Percentiles rank a stretch among this genome's conserved stretches.
phyloP scores from a whole-genome alignment of 2,888 invertebrate species.

The Crossocerus cetratus region DNA sequence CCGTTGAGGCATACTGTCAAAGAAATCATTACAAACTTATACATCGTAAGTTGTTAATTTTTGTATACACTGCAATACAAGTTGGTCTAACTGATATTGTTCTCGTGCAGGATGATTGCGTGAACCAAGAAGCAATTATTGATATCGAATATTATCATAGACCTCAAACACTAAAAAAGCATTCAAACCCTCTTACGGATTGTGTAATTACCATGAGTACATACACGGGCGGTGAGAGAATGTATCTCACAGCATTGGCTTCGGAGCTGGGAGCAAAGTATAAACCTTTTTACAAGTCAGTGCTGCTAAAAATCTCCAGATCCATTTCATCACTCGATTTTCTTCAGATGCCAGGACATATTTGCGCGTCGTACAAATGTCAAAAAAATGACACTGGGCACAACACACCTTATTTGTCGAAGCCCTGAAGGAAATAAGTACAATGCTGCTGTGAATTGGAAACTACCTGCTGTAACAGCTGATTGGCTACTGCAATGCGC shows the following conservation, averaged over 20 bases:
- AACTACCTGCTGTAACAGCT: constrained; percentile 86
- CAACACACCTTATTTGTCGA: constrained; percentile 90
- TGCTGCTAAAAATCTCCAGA: background rate
- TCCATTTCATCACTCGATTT: background rate
- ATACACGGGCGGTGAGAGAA: constrained; percentile 85
- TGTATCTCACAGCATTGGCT: constrained; percentile 85
- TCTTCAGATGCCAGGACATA: constrained; percentile 81
- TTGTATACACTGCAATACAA: background rate
- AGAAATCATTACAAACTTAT: constrained; percentile 84
- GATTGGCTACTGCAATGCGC: constrained; percentile 88
- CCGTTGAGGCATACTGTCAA: constrained; percentile 78
- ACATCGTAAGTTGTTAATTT: constrained; percentile 79
- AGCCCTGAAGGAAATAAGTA: constrained; percentile 88
- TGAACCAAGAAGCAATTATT: constrained; percentile 80
- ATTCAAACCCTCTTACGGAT: constrained; percentile 79
- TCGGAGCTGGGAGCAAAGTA: constrained; percentile 78
- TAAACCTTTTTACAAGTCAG: background rate
- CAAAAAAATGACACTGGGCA: constrained; percentile 80
- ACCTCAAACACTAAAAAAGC: constrained; percentile 79
- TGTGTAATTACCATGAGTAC: constrained; percentile 90
- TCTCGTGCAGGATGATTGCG: constrained; percentile 81
- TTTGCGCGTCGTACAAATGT: constrained; percentile 81
- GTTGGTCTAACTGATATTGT: background rate
- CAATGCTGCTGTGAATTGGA: constrained; percentile 90
- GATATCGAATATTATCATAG: constrained; percentile 85